Evolutionary conservation across 2,797 vertebrate genomes (phyloP), one percentile per base, ranked within the genome.

Genomic region (Rhadinocentrus ornatus): DNA sequence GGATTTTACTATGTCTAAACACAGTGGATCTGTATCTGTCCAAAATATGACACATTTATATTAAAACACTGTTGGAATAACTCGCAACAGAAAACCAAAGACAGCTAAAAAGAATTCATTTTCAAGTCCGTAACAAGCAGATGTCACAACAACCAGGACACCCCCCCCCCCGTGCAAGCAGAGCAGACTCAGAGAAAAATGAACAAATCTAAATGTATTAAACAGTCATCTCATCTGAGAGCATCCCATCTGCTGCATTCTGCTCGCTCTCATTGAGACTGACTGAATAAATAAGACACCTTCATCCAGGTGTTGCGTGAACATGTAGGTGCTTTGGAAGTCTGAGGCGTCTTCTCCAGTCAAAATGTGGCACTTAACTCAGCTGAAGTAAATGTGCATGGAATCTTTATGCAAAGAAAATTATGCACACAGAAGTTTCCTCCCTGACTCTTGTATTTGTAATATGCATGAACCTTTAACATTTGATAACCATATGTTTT

Each of bases 221-320:
- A 82, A 81, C 55, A 63, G 65, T 66, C 58, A 63, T 77, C 41
- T 62, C 62, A 50, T 66, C 68, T 66, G 75, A 82, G 54, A 69
- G 27, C 6, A 10, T 74, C 65, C 41, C 62, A 80, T 71, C 75
- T 73, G 71, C 69, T 60, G 32, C 53, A n/a, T 32, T 8, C 73
- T n/a, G 65, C 63, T 70, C 3, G 1, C 39, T 53, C 24, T 56
- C 48, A 66, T 62, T 24, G 57, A 73, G 39, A 26, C 76, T 35
- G 69, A 85, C 62, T 80, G 66, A 78, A 69, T 83, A 83, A 81
- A 82, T 78, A 50, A 57, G 73, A 73, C 77, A 34, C 65, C 62
- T 69, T 44, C 68, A 69, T 79, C 46, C 46, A 50, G 46, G 46
- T 48, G 44, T 50, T 50, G 3, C 18, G 22, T 10, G 20, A 50